These are phyloP conservation scores for Mystacides longicornis DNA, from an alignment of 2,888 invertebrate species.

Conservation along the genomic window DNA sequence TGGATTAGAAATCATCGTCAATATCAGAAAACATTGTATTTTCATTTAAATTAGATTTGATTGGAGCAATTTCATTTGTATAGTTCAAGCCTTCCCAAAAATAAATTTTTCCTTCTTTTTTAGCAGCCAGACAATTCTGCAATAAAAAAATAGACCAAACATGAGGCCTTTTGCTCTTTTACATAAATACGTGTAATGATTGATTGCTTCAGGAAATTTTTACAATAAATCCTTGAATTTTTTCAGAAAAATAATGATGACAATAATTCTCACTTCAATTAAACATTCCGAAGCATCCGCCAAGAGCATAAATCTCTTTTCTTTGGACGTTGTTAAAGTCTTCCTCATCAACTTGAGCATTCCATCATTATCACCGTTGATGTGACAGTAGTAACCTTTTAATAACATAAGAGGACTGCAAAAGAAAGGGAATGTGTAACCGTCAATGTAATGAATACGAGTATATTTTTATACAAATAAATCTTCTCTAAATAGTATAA, in stretches of 20 bases:
- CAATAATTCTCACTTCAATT: background rate
- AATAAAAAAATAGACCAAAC: too few relatives aligned
- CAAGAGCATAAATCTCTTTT: background rate
- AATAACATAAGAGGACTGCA: too few relatives aligned
- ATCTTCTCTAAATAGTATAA: too few relatives aligned
- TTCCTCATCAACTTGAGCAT: conserved; percentile 27
- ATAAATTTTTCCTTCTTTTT: background rate
- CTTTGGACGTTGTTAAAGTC: conserved; percentile 26
- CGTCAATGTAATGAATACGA: too few relatives aligned
- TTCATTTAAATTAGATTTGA: background rate
- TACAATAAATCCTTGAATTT: too few relatives aligned
- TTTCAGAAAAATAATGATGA: too few relatives aligned
- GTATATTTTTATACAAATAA: too few relatives aligned
- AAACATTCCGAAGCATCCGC: background rate
- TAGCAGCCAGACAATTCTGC: too few relatives aligned
- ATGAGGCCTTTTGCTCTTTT: too few relatives aligned
- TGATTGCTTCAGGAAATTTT: too few relatives aligned
- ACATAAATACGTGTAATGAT: too few relatives aligned
- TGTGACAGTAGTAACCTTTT: conserved; percentile 47
- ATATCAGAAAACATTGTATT: background rate
- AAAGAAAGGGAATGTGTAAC: too few relatives aligned
- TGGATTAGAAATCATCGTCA: background rate
- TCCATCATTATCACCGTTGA: conserved; percentile 26
- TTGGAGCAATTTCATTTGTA: background rate
- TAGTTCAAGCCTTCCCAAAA: background rate